These are phyloP conservation scores for Galleria mellonella DNA, from an alignment of 1,140 invertebrate genomes.

Conservation along the genomic window DNA sequence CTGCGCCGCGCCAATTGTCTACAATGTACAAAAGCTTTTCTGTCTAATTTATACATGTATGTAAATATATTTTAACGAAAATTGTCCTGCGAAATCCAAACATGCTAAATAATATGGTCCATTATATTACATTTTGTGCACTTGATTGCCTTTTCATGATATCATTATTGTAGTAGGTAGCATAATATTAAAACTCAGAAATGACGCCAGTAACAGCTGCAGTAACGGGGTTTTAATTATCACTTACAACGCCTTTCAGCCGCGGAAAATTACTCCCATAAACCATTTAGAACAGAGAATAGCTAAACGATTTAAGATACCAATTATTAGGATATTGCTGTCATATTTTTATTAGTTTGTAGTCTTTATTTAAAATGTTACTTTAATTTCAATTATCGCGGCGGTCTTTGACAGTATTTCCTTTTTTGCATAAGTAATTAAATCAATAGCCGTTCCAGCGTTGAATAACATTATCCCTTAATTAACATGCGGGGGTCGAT, in stretches of 20 bases:
- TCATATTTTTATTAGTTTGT: background rate
- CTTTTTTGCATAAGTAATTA: conserved; percentile 32
- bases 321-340: conserved; percentile 33
- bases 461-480: conserved; percentile 63
- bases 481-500: conserved; percentile 59
- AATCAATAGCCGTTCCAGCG: conserved; percentile 43
- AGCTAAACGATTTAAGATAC: conserved; percentile 51
- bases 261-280: conserved; percentile 55
- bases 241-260: conserved; percentile 60
- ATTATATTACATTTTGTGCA: conserved; percentile 24
- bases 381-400: no score
- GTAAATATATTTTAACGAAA: no score
- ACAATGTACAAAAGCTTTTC: no score
- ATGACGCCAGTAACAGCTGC: conserved; percentile 55
- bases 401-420: conserved; percentile 12
- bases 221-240: conserved; percentile 64
- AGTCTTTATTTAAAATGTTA: no score
- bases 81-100: no score
- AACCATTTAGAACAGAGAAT: conserved; percentile 56
- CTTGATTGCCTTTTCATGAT: conserved; percentile 36
- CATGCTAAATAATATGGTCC: background rate
- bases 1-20: conserved; percentile 19
- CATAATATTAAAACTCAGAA: conserved; percentile 45
- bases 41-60: no score
- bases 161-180: conserved; percentile 38